Evolutionary conservation across 2,888 invertebrate genomes (phyloP).

Genomic region (Drosophila kambysellisi): DNA sequence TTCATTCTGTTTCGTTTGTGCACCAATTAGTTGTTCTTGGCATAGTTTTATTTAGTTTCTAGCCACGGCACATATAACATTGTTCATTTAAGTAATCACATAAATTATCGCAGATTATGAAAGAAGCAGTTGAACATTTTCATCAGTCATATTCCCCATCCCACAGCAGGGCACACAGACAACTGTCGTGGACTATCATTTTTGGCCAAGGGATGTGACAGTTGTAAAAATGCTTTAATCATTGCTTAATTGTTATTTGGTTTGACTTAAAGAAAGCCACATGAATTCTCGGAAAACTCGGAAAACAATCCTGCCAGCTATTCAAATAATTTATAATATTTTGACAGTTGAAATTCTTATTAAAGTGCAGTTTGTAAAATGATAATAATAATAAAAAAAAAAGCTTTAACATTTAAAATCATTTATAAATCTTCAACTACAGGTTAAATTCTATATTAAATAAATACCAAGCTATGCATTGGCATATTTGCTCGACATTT

Average conservation of each 20-base stretch:
- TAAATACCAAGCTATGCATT: not conserved
- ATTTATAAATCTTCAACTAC: conserved; percentile 7
- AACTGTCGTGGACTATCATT: conserved; percentile 25
- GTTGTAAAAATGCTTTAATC: conserved; percentile 9
- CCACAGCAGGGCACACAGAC: conserved; percentile 6
- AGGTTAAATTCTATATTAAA: conserved; percentile 4
- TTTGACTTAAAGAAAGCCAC: conserved; percentile 1
- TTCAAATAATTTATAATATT: not conserved
- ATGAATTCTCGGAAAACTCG: not conserved
- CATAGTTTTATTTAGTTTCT: conserved; percentile 63
- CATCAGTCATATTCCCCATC: conserved; percentile 16
- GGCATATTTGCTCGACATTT: conserved; percentile 50
- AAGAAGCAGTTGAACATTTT: conserved; percentile 47
- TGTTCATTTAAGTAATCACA: conserved; percentile 75
- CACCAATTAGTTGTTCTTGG: conserved; percentile 75
- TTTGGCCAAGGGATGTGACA: conserved; percentile 18
- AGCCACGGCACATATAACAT: conserved; percentile 45
- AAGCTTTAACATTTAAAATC: not conserved
- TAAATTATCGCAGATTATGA: conserved; percentile 70
- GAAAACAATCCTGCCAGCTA: not conserved
- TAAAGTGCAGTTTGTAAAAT: not conserved
- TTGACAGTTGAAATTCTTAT: not conserved
- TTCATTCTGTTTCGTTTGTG: conserved; percentile 27
- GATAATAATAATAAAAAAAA: not conserved
- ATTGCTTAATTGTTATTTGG: conserved; percentile 31